Conservation (phyloP, 2,888 invertebrate species). For the Drosophila cracens region DNA sequence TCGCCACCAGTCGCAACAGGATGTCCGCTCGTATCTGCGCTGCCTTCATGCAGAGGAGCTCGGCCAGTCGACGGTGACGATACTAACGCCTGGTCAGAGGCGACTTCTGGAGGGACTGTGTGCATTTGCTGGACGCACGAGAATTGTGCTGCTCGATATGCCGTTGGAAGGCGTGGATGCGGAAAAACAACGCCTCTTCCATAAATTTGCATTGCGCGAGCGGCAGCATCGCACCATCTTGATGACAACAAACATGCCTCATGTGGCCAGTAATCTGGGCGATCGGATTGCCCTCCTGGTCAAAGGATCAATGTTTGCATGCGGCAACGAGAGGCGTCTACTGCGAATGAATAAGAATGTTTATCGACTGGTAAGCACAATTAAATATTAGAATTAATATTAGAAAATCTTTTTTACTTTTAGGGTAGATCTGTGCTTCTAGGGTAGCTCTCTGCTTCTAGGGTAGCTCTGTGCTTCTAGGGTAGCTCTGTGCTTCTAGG, state of each 20-base stretch:
- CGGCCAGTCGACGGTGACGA: not conserved
- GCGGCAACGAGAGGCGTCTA: slow-evolving; percentile 90
- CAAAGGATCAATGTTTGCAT: slow-evolving; percentile 90
- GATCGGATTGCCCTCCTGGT: slow-evolving; percentile 95
- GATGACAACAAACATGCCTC: slow-evolving; percentile 93
- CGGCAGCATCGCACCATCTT: slow-evolving; percentile 90
- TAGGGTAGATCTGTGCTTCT: not conserved
- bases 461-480: no score
- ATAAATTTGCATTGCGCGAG: slow-evolving; percentile 90
- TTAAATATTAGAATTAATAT: not conserved
- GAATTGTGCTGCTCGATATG: slow-evolving; percentile 50
- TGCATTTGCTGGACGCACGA: slow-evolving; percentile 60
- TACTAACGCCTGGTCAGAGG: slow-evolving; percentile 39
- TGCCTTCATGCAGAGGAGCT: slow-evolving; percentile 19
- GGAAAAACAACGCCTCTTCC: slow-evolving; percentile 87
- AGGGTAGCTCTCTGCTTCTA: no score
- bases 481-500: no score
- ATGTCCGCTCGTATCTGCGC: slow-evolving; percentile 31
- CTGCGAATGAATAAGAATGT: slow-evolving; percentile 92
- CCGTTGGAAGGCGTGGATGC: slow-evolving; percentile 59
- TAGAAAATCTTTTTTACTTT: not conserved
- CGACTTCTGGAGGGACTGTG: slow-evolving; percentile 46
- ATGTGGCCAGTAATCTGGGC: slow-evolving; percentile 93
- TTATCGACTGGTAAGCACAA: slow-evolving; percentile 87
- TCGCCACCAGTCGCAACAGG: slow-evolving; percentile 5